Base-by-base conservation (phyloP, 2,797 vertebrate species). In the Chaenodraco wilsoni region DNA sequence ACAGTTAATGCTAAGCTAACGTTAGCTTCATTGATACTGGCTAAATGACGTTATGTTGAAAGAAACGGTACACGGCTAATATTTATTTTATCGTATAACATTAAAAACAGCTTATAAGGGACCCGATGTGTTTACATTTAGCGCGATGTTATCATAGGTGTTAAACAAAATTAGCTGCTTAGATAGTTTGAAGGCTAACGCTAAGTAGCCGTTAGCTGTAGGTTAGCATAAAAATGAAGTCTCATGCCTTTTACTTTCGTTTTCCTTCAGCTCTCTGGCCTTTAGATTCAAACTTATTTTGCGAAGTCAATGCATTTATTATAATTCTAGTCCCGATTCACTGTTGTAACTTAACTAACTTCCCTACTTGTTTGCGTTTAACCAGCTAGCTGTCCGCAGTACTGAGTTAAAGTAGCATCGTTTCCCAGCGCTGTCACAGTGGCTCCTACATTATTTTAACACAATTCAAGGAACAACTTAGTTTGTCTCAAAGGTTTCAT, bases 231-330 rank as follows among this genome's bases (percentile, higher is more conserved):
- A 27, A 48, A 14, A 23, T 50, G 55, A 50, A 33, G 61, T 27
- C 2, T 43, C 41, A 21, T n/a, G 41, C 2, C 44, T 79, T 69
- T 86, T 85, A 75, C 88, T 92, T 92, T 92, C 89, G 85, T 19
- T 90, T 90, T 83, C 46, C 8, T 5, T 37, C 3, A 27, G 8
- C 9, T 76, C 9, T 1, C 14, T 9, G 31, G 23, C 11, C 14
- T 41, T 3, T 4, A 9, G 9, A 41, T 43, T 13, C 11, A 21
- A 0, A 5, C 3, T 17, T 1, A 16, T 23, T 4, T 50, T 37
- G 3, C 15, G 1, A 49, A 19, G 6, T 1, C 2, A 27, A 2
- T 1, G 0, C 37, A 8, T 15, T 1, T 0, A 37, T 37, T 37
- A 37, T 37, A 33, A 14, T 0, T 0, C 2, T 5, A 31, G 21